Evolutionary conservation across 2,888 invertebrate species (phyloP), one percentile per base, ranked within the genome.

Genomic region (Pyrgus malvae): DNA sequence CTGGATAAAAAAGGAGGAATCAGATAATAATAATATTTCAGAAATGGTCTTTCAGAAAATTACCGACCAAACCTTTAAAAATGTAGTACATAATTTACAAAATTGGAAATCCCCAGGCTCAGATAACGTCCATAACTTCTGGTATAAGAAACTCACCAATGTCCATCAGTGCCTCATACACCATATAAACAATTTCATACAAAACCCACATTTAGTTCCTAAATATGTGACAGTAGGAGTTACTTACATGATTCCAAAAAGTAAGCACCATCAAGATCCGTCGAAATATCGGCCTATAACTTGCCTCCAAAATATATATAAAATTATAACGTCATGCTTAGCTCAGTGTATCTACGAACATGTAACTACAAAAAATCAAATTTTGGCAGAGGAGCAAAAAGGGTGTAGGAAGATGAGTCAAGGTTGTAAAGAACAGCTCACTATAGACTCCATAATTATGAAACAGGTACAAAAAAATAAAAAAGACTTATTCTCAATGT

Each of bases 271-370:
- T 5, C 11, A 12, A 1, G 46, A 56, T 21, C 57, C 57, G 1
- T 35, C 46, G 4, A 57, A 57, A 7, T 58, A 58, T 21, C 27
- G 59, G 16, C 61, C 61, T 1, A 61, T 58, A 2, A 61, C 58
- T 6, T 61, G 61, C 16, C 45, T 61, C 3, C 58, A 58, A 11
- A 58, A 53, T 8, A 44, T 61, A 7, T 58, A 61, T 19, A 58
- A 61, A 58, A 46, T 61, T 2, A 31, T 58, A 14, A 58, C 58
- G n/a, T 27, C 40, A 8, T 58, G 57, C 27, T 21, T 58, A 2
- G 23, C 41, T 11, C 33, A 59, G 14, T 5, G 40, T 3, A 53
- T 61, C 2, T 49, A 58, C 7, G 14, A 21, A 5, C 48, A 58
- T 19, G 33, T 48, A 31, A n/a, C n/a, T n/a, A 19, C 14, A 7